Evolutionary conservation across 2,113 vertebrate species (phyloP), one percentile per base, ranked within the genome.

Genomic region (Oncorhynchus keta): DNA sequence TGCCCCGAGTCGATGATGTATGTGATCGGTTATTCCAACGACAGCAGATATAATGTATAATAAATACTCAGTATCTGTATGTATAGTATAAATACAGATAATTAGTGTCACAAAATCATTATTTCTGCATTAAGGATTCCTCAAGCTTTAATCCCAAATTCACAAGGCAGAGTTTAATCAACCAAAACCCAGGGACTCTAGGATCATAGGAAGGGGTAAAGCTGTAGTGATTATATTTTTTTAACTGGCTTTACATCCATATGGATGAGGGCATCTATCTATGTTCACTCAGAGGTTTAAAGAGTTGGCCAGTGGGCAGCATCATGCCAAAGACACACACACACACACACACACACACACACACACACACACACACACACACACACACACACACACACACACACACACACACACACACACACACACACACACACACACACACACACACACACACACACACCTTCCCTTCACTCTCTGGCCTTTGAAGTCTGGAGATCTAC

Each of bases 231-330:
- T 59, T 69, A 81, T n/a, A 39, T 30, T 48, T 71, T 73, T 14
- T 49, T 75, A 39, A 20, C 13, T 75, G 72, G 24, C 20, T 18
- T 77, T 72, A 76, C 70, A 73, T 73, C 76, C 76, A 59, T 35
- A 14, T 55, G 39, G 39, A 49, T 76, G 65, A 73, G 45, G 75
- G 57, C 22, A 69, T 84, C 51, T 24, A 67, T 76, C 73, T 59
- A 49, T 79, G 30, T 81, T 45, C 1, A 45, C 69, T 73, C 59
- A 79, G 45, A 69, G n/a, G 66, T 76, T 35, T 18, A 78, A 80
- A 77, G 72, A 61, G 30, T 69, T 74, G n/a, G 30, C 14, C 12
- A 70, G 48, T 13, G 4, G 24, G 12, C 1, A 35, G 48, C 22
- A 74, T 66, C 16, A 8, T 32, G 26, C n/a, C 24, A 7, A 22